A percentile compares a stretch with the other conserved stretches of the same genome.
phyloP scores from a whole-genome alignment of 2,113 vertebrate species.

The Platysternon megacephalum region DNA sequence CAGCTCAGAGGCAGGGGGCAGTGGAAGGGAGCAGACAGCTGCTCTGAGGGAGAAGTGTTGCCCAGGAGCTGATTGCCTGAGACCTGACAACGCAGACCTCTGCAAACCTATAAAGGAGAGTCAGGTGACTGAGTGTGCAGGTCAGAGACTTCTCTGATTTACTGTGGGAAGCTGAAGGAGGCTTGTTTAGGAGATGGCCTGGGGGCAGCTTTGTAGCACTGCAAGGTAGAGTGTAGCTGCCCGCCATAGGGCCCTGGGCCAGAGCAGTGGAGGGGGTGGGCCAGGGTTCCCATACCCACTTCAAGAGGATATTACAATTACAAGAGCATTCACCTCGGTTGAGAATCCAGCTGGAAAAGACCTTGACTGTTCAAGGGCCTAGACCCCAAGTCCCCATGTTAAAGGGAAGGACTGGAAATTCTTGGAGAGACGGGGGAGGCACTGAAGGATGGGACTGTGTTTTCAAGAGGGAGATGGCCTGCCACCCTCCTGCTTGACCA shows the following conservation, averaged over 20 bases:
- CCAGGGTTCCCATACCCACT: not conserved
- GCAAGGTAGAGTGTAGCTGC: not conserved
- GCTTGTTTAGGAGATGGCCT: not conserved
- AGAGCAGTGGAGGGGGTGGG: not conserved
- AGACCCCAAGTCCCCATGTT: not conserved
- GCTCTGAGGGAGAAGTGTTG: not conserved
- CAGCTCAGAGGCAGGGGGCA: not conserved
- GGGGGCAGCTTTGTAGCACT: not conserved
- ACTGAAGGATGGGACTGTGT: not conserved
- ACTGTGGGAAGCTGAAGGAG: not conserved
- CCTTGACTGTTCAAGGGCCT: not conserved
- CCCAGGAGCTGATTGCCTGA: not conserved
- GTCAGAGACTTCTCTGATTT: not conserved
- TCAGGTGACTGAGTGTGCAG: not conserved
- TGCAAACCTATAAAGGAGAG: not conserved
- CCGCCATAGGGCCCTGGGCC: not conserved
- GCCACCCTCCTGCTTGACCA: not conserved
- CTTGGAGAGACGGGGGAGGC: not conserved
- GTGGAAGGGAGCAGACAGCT: not conserved
- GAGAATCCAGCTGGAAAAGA: not conserved
- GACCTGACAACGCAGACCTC: too few relatives aligned
- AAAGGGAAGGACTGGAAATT: not conserved
- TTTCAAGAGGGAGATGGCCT: not conserved
- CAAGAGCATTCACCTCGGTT: not conserved
- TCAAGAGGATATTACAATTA: not conserved